Conservation (phyloP, 1,140 invertebrate species). For the Idris sp. region DNA sequence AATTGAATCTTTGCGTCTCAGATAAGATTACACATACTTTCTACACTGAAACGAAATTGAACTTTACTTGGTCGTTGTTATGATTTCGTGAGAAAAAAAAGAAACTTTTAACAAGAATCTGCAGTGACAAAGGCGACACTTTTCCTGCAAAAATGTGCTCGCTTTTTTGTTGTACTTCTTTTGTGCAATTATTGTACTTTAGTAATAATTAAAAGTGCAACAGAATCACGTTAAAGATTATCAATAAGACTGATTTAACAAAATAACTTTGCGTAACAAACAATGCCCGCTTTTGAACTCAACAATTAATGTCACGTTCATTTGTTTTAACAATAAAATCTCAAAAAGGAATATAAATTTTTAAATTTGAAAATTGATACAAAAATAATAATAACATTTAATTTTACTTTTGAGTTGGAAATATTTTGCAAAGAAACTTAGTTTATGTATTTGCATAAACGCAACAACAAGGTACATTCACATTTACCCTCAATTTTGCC, state of each 20-base stretch:
- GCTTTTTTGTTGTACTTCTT: not conserved
- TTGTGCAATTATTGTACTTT: constrained; percentile 12
- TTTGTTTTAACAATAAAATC: too few relatives aligned
- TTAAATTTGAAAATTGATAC: too few relatives aligned
- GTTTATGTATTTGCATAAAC: constrained; percentile 42
- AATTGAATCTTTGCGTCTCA: constrained; percentile 5
- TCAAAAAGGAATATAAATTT: too few relatives aligned
- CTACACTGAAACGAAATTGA: constrained; percentile 13
- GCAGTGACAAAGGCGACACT: too few relatives aligned
- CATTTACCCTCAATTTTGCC: constrained; percentile 54
- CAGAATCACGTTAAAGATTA: constrained; percentile 17
- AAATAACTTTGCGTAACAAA: constrained; percentile 16
- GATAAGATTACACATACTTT: constrained; percentile 20
- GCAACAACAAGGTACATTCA: constrained; percentile 33
- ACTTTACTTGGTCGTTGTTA: constrained; percentile 19
- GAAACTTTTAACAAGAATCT: too few relatives aligned
- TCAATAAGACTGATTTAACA: constrained; percentile 14
- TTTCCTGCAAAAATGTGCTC: too few relatives aligned
- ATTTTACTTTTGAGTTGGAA: not conserved
- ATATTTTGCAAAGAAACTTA: not conserved
- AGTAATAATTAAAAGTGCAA: constrained; percentile 19
- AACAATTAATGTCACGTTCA: constrained; percentile 1
- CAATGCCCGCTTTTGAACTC: not conserved
- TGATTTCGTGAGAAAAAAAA: constrained; percentile 2
- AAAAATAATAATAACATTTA: too few relatives aligned